Percentiles rank a stretch among this genome's conserved stretches.
These are phyloP conservation scores for Phyllotreta cruciferae DNA, from an alignment of 2,888 invertebrate genomes.

Conservation along the genomic window DNA sequence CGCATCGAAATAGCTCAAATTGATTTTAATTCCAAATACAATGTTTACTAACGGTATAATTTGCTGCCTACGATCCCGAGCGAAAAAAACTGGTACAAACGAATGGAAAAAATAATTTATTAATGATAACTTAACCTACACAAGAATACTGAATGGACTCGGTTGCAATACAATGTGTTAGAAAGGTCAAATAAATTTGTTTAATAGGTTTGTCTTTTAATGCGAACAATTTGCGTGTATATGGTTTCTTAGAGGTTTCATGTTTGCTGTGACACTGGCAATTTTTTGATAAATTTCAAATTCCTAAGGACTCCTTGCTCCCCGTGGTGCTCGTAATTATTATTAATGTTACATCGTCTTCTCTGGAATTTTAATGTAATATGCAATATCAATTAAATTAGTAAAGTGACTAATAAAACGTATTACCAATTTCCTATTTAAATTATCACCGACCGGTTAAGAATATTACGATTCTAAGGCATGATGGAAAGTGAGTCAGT, in stretches of 20 bases:
- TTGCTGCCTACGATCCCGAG: conserved; percentile 8
- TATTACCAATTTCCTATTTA: too few species aligned
- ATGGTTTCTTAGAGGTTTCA: conserved; percentile 4
- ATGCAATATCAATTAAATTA: too few species aligned
- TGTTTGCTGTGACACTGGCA: background rate
- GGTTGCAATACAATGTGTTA: conserved; percentile 1
- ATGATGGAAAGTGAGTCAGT: too few species aligned
- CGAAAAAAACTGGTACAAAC: conserved; percentile 12
- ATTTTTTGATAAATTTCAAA: background rate
- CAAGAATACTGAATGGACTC: conserved; percentile 12
- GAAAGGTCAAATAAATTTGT: conserved; percentile 22
- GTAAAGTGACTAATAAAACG: too few species aligned
- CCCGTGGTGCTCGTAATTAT: too few species aligned
- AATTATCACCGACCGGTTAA: too few species aligned
- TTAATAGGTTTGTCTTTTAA: conserved; percentile 13
- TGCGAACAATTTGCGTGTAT: conserved; percentile 15
- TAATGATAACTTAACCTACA: conserved; percentile 19
- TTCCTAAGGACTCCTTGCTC: too few species aligned
- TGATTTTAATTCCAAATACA: conserved; percentile 20
- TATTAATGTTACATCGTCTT: too few species aligned
- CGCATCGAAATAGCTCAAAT: conserved; percentile 13
- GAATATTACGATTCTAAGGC: too few species aligned
- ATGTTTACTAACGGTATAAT: conserved; percentile 19
- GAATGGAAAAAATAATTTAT: conserved; percentile 13
- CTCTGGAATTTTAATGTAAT: too few species aligned